Percentiles rank a stretch among this genome's conserved stretches.
Conservation (phyloP, 1,140 invertebrate genomes). For the Sarcophaga bullata region DNA sequence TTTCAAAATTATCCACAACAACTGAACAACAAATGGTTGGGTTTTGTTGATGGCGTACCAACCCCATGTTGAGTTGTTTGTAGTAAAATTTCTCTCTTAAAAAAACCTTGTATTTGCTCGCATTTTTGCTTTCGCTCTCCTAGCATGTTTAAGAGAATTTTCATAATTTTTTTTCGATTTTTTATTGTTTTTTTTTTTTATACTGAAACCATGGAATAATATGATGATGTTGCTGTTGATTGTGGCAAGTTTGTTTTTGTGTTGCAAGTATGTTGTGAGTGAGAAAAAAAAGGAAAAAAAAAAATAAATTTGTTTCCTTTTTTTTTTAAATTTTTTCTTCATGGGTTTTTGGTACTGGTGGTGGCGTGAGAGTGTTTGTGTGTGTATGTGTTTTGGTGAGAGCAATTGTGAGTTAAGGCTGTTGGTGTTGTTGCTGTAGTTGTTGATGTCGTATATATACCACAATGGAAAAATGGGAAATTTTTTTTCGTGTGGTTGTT, state of each 20-base stretch:
- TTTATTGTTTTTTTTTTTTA: neutral
- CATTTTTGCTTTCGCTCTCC: neutral
- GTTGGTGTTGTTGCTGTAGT: constrained; percentile 24
- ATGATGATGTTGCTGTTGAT: constrained; percentile 5
- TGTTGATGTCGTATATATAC: constrained; percentile 44
- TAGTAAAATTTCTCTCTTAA: neutral
- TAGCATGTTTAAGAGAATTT: neutral
- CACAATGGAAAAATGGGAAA: constrained; percentile 66
- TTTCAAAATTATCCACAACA: too few species aligned
- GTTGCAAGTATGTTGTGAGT: neutral
- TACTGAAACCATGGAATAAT: neutral
- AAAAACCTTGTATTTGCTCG: neutral
- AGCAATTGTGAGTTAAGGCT: too few species aligned
- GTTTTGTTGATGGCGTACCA: neutral
- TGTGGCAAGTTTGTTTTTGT: constrained; percentile 21
- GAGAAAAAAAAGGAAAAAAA: neutral
- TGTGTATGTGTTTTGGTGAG: neutral
- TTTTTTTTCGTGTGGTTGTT: constrained; percentile 65
- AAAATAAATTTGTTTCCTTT: neutral
- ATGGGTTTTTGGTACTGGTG: neutral
- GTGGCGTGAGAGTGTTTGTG: neutral
- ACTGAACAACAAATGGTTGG: neutral
- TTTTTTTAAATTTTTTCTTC: neutral
- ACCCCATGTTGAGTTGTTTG: constrained; percentile 20
- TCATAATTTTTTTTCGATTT: neutral